A percentile compares a stretch with the other conserved stretches of the same genome.
These are phyloP conservation scores for Temnopleurus reevesii DNA, from an alignment of 53 echinoderm and acorn worm genomes.

Conservation along the genomic window DNA sequence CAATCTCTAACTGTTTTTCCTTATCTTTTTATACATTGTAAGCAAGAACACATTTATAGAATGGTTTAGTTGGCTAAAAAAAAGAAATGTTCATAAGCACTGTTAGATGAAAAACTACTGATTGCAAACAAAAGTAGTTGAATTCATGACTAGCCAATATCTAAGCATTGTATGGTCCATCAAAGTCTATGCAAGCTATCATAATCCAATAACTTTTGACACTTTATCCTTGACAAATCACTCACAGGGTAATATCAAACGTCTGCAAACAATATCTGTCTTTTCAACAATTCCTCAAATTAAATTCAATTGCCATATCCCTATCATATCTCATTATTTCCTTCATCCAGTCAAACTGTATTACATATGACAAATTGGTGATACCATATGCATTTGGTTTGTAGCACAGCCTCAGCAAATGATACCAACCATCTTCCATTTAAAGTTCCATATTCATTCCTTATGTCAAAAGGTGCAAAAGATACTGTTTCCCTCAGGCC, in stretches of 20 bases:
- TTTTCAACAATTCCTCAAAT: not conserved
- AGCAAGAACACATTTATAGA: too few species aligned
- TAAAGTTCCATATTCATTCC: not conserved
- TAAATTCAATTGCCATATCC: not conserved
- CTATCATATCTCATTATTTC: not conserved
- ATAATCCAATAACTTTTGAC: not conserved
- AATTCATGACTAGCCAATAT: too few species aligned
- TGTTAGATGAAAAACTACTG: too few species aligned
- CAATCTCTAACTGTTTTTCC: too few species aligned
- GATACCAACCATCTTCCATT: not conserved
- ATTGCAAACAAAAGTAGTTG: too few species aligned
- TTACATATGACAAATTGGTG: conserved; percentile 13
- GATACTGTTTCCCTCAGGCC: too few species aligned
- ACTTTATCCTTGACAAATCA: not conserved
- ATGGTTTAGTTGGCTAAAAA: too few species aligned
- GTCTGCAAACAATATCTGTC: conserved; percentile 14
- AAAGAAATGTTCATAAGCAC: too few species aligned
- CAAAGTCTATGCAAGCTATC: not conserved
- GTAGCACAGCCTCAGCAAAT: not conserved
- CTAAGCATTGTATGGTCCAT: too few species aligned
- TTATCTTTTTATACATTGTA: too few species aligned
- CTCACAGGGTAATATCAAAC: not conserved
- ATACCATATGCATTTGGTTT: conserved; percentile 10
- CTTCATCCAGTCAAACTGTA: not conserved
- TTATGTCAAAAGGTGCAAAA: not conserved